Evolutionary conservation across 2,888 invertebrate genomes (phyloP).

Genomic region (Micoletzkya japonica): DNA sequence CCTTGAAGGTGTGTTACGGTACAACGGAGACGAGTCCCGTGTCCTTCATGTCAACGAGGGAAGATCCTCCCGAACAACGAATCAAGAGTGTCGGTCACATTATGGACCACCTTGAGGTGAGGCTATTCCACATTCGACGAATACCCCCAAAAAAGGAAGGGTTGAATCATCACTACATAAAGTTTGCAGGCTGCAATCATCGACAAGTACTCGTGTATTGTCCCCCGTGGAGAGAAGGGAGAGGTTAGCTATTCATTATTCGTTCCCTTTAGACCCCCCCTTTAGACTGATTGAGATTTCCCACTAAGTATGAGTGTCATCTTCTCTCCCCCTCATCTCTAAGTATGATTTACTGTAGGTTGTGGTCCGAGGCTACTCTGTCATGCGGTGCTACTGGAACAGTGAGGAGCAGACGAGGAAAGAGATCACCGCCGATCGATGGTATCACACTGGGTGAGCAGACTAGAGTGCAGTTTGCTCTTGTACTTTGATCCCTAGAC

Average conservation of each 20-base stretch:
- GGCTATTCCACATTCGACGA: background rate
- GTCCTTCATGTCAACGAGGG: constrained; percentile 68
- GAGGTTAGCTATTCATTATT: constrained; percentile 40
- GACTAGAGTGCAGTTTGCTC: background rate
- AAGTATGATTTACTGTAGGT: background rate
- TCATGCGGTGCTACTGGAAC: constrained; percentile 80
- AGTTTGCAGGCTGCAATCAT: constrained; percentile 49
- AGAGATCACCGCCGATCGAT: constrained; percentile 74
- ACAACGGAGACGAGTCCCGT: constrained; percentile 72
- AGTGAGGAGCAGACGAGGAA: constrained; percentile 78
- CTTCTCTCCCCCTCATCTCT: background rate
- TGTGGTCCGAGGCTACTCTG: constrained; percentile 72
- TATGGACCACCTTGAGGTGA: constrained; percentile 69
- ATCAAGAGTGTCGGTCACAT: constrained; percentile 70
- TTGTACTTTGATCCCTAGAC: background rate
- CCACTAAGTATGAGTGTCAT: background rate
- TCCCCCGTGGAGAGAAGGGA: constrained; percentile 55
- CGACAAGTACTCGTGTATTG: constrained; percentile 51
- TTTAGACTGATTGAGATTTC: background rate
- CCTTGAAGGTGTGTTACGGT: constrained; percentile 72
- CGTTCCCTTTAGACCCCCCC: background rate
- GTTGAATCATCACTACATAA: background rate
- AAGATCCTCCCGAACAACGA: constrained; percentile 67
- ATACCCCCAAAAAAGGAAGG: no score
- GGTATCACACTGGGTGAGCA: constrained; percentile 80